phyloP scores from a whole-genome alignment of 2,113 vertebrate species.

The Cichladusa arquata region DNA sequence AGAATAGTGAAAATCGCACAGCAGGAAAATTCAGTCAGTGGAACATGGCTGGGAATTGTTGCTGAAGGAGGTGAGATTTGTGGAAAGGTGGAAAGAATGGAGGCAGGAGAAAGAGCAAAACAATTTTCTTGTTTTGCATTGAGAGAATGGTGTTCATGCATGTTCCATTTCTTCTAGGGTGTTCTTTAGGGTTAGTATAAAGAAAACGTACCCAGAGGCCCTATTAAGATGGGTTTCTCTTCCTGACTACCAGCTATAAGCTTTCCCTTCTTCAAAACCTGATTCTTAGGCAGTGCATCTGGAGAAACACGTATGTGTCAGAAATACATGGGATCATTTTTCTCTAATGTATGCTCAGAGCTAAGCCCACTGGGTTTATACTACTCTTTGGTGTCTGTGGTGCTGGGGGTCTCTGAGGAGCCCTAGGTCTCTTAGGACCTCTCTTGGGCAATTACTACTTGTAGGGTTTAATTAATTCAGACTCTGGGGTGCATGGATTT shows the following conservation, averaged over 20 bases:
- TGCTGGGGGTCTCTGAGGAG: background rate
- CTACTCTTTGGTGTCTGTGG: background rate
- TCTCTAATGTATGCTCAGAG: background rate
- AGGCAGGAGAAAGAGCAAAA: background rate
- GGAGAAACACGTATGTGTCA: background rate
- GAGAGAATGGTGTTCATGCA: background rate
- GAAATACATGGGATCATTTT: background rate
- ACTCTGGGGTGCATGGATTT: rapidly evolving
- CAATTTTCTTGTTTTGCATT: background rate
- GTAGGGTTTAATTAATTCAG: background rate
- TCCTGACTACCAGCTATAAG: background rate
- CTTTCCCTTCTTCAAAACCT: background rate
- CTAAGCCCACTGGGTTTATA: background rate
- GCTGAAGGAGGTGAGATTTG: background rate
- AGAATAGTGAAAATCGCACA: background rate
- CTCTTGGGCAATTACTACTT: background rate
- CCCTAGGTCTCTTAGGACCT: background rate
- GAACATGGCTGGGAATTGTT: background rate
- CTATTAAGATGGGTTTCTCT: background rate
- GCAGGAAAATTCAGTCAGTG: background rate
- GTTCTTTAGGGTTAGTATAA: background rate
- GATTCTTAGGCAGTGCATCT: background rate
- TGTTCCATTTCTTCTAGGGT: background rate
- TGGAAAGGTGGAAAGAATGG: background rate
- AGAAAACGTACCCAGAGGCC: rapidly evolving